Evolutionary conservation across 2,113 vertebrate genomes (phyloP).

Genomic region (Meriones unguiculatus): DNA sequence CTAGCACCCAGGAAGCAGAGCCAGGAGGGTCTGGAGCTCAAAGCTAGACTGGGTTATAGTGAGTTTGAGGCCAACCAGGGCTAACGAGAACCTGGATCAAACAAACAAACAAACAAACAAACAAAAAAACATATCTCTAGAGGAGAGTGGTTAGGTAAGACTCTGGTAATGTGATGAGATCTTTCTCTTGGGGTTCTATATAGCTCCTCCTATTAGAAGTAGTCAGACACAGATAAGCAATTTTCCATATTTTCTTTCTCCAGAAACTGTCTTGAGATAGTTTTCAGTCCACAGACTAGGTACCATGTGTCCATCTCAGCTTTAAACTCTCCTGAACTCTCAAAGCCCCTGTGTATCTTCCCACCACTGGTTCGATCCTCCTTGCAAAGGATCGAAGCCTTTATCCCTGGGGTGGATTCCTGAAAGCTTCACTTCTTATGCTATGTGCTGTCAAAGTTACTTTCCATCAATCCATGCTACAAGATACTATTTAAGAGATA

Average conservation of each 20-base stretch:
- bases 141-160: not conserved
- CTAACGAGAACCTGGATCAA: not conserved
- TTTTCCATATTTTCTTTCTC: not conserved
- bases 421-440: not conserved
- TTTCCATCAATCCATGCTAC: not conserved
- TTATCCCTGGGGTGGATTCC: not conserved
- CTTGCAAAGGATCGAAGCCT: not conserved
- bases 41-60: not conserved
- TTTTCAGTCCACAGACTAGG: not conserved
- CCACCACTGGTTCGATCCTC: not conserved
- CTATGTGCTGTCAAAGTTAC: not conserved
- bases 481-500: not conserved
- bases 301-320: not conserved
- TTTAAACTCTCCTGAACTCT: not conserved
- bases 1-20: too few species aligned
- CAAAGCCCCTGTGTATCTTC: not conserved
- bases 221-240: not conserved
- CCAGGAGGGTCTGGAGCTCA: not conserved
- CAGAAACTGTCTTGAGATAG: not conserved
- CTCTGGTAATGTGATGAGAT: not conserved
- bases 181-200: not conserved
- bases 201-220: not conserved
- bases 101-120: not conserved
- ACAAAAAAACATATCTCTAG: not conserved
- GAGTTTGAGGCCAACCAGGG: not conserved